Conservation (phyloP, 2,797 vertebrate species). For the Eupleurogrammus muticus region DNA sequence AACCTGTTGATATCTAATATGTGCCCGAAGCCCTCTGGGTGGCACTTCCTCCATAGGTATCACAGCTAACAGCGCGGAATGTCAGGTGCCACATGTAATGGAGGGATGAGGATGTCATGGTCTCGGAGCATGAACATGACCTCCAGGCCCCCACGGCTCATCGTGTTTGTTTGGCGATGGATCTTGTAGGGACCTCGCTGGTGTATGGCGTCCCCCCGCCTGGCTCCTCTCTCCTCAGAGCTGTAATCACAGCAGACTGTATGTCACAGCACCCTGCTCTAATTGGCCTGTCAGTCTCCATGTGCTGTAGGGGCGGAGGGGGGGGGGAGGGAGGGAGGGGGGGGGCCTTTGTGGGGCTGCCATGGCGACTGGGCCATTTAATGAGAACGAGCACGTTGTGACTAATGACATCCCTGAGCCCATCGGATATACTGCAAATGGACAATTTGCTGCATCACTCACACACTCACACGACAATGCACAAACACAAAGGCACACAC, state of each 20-base stretch:
- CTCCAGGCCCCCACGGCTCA: slow-evolving; percentile 51
- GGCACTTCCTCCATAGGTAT: slow-evolving; percentile 45
- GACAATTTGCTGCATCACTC: slow-evolving; percentile 83
- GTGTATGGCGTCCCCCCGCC: slow-evolving; percentile 54
- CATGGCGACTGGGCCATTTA: slow-evolving; percentile 85
- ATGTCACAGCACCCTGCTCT: slow-evolving; percentile 81
- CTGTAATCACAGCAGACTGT: slow-evolving; percentile 82
- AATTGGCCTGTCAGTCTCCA: slow-evolving; percentile 86
- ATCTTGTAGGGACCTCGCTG: slow-evolving; percentile 63
- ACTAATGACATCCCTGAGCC: slow-evolving; percentile 87
- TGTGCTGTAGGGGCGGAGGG: slow-evolving; percentile 55
- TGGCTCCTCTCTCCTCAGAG: slow-evolving; percentile 67
- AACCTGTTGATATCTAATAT: slow-evolving; percentile 33
- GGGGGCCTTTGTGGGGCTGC: slow-evolving; percentile 83
- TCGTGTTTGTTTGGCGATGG: slow-evolving; percentile 60
- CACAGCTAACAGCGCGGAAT: slow-evolving; percentile 43
- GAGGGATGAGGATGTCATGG: slow-evolving; percentile 48
- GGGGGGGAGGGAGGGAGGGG: slow-evolving; percentile 63
- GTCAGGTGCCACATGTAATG: slow-evolving; percentile 67
- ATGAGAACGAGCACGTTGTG: slow-evolving; percentile 84
- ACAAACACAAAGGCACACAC: slow-evolving; percentile 65
- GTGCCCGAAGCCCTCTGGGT: slow-evolving; percentile 56
- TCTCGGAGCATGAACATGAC: slow-evolving; percentile 55
- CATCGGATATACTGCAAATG: slow-evolving; percentile 83
- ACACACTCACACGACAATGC: slow-evolving; percentile 65